Conservation (phyloP, 2,888 invertebrate species). For the Eledone cirrhosa region DNA sequence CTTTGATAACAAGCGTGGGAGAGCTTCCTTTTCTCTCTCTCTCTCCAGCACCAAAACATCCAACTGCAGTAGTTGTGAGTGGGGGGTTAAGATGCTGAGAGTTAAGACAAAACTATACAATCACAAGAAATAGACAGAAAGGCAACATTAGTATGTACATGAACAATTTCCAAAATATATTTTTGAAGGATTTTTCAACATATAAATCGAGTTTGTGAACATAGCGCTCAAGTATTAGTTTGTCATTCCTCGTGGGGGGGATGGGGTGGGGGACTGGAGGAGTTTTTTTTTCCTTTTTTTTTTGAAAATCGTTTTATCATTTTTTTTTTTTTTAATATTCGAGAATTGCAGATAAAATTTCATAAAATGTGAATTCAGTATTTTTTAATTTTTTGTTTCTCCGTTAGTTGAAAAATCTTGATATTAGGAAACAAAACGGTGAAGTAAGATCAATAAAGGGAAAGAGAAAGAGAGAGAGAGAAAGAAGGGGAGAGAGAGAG, state of each 20-base stretch:
- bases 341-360: conserved; percentile 10
- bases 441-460: no score
- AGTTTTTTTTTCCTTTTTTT: neutral
- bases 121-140: conserved; percentile 28
- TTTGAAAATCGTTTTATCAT: neutral
- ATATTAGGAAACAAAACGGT: conserved; percentile 4
- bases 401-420: conserved; percentile 23
- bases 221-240: neutral
- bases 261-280: neutral
- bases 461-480: neutral
- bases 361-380: neutral
- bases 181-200: conserved; percentile 28
- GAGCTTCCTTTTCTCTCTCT: no score
- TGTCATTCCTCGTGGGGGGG: neutral
- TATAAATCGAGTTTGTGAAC: conserved; percentile 4
- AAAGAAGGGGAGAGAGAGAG: neutral
- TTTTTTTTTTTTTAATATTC: neutral
- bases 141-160: conserved; percentile 29
- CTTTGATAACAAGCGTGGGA: no score
- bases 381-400: neutral
- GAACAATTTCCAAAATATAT: conserved; percentile 30
- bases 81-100: conserved; percentile 1
- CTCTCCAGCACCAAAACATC: no score
- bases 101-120: conserved; percentile 18
- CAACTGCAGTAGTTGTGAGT: no score